These are phyloP conservation scores for Drosophila pachea DNA, from an alignment of 1,140 invertebrate genomes.

Conservation along the genomic window DNA sequence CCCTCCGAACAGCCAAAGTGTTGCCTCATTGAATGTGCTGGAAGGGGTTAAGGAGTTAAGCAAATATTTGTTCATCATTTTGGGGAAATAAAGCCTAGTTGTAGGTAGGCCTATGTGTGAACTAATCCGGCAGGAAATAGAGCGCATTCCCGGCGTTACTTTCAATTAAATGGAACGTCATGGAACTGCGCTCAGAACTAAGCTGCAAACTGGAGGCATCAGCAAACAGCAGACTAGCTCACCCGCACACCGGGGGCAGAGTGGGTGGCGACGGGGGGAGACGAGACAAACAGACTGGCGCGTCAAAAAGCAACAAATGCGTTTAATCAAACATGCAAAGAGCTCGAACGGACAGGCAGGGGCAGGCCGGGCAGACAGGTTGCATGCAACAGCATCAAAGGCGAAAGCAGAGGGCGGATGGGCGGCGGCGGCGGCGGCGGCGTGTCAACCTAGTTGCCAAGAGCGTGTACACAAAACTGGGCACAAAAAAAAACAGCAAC, in stretches of 20 bases:
- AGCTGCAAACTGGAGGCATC: slow-evolving; percentile 41
- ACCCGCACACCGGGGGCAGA: neutral
- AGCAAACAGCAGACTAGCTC: slow-evolving; percentile 20
- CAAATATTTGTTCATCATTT: too few species aligned
- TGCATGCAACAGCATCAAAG: slow-evolving; percentile 39
- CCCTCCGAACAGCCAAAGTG: too few species aligned
- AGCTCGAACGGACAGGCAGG: neutral
- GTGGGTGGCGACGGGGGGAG: too few species aligned
- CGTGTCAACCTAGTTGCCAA: slow-evolving; percentile 49
- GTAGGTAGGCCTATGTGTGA: slow-evolving; percentile 2
- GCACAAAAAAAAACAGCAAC: slow-evolving; percentile 56
- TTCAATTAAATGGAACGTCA: slow-evolving; percentile 45
- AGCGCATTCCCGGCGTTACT: slow-evolving; percentile 30
- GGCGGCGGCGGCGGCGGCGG: neutral
- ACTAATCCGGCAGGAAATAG: slow-evolving; percentile 37
- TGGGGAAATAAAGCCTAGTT: too few species aligned
- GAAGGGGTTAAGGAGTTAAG: too few species aligned
- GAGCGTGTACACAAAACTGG: slow-evolving; percentile 52
- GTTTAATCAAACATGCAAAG: slow-evolving; percentile 73
- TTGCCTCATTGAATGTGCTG: too few species aligned
- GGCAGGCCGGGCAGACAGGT: slow-evolving; percentile 1
- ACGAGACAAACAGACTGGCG: slow-evolving; percentile 44
- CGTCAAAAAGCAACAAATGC: slow-evolving; percentile 74
- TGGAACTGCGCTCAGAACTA: slow-evolving; percentile 24
- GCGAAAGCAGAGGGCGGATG: neutral